A percentile compares a stretch with the other conserved stretches of the same genome.
phyloP scores from a whole-genome alignment of 2,113 vertebrate species.

The Macroglossus sobrinus region DNA sequence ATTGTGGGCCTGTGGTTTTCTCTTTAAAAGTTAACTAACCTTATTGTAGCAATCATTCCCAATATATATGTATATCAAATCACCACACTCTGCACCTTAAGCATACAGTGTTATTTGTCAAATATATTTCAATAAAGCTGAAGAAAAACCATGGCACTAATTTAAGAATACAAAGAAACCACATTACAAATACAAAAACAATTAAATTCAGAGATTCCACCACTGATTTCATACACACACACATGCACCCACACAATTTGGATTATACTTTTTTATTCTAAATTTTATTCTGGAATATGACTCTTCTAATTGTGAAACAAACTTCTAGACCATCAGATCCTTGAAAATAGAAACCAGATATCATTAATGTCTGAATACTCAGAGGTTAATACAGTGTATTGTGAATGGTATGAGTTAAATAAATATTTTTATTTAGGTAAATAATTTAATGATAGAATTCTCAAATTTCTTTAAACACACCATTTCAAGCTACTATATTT shows the following conservation, averaged over 20 bases:
- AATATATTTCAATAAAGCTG: neutral
- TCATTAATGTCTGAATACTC: neutral
- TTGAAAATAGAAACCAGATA: neutral
- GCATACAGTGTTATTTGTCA: neutral
- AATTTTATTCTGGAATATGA: neutral
- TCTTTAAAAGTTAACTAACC: neutral
- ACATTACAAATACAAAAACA: neutral
- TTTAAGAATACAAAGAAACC: neutral
- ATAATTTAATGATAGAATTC: conserved; percentile 2
- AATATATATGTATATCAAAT: neutral
- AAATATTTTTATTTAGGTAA: conserved; percentile 25
- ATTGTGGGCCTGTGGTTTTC: too few species aligned
- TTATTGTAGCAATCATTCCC: neutral
- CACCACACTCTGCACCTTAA: neutral
- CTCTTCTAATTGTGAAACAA: neutral
- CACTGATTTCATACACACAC: neutral
- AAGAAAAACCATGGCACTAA: neutral
- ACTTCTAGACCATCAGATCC: neutral
- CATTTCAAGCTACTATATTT: conserved; percentile 32
- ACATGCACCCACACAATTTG: neutral
- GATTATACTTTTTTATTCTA: neutral
- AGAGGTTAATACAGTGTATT: neutral
- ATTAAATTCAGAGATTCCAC: neutral
- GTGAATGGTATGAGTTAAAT: neutral
- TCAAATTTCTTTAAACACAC: neutral